Evolutionary conservation across 2,888 invertebrate species (phyloP), one percentile per base, ranked within the genome.

Genomic region (Eilema depressum): DNA sequence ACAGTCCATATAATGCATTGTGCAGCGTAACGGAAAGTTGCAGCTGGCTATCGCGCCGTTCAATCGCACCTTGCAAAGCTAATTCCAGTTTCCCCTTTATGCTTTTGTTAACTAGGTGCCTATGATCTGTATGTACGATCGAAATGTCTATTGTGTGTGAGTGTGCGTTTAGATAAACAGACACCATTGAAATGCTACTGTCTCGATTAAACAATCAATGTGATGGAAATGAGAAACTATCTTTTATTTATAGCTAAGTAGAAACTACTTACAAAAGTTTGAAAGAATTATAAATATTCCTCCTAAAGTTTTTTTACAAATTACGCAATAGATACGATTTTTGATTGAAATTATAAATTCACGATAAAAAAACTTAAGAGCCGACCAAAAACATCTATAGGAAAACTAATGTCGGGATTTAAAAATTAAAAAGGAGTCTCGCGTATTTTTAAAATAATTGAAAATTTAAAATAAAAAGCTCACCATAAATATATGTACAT

Each of bases 21-120:
- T 66, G 66, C 57, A 67, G 68, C 41, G 60, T 66, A 71, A 71
- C 71, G 65, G 63, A 65, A 65, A 56, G 33, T 57, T 61, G 71
- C 71, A 71, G 65, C 62, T 71, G 71, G 57, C 30, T 33, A 61
- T 71, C 61, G 60, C 23, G 61, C 56, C 71, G 28, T 67, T 64
- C 20, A 23, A 59, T 14, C 20, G 59, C 59, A 59, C 59, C 66
- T 66, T 57, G 57, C 56, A 30, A 56, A 57, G 26, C n/a, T 41
- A 26, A 59, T 59, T 66, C 33, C 28, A 33, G 65, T 66, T 57
- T 26, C 59, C 57, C 37, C 61, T n/a, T 53, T 30, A 25, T 37
- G n/a, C 37, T 1, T 60, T 17, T 60, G 60, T 65, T 65, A 11
- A 23, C 10, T 30, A 61, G n/a, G n/a, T n/a, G n/a, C n/a, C n/a